Evolutionary conservation across 2,888 invertebrate species (phyloP), one percentile per base, ranked within the genome.

Genomic region (Gandaritis pyraliata): DNA sequence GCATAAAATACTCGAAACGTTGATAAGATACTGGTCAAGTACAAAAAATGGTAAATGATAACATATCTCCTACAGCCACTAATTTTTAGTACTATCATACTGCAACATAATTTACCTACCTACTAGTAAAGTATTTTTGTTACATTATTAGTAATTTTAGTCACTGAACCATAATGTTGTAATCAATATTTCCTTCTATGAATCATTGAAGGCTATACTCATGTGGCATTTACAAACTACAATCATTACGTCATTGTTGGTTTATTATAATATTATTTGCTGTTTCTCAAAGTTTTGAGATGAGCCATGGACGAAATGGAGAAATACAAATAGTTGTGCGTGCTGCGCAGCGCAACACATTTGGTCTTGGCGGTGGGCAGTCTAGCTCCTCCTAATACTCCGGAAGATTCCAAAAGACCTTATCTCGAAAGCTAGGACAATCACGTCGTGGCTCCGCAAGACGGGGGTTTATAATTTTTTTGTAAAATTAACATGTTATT

Each of bases 21-120:
- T 72, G 78, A 80, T 79, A 77, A 77, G 74, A 77, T 77, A 68
- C 54, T 65, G 68, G 57, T 48, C 62, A 60, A 69, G 61, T 68
- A 63, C 67, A 63, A 59, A 71, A 59, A 54, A 2, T 52, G 47
- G 61, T 58, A 61, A 56, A 58, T 71, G 76, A 77, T 78, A 74
- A 74, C 74, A 74, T 77, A 76, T 57, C 47, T 55, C 36, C 23
- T 33, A 49, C 61, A 61, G 50, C 58, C 65, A 68, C 65, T 66
- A 66, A 71, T 69, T 69, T 64, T 43, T 52, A 68, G 46, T 48
- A 38, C 56, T 62, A 62, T 66, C 66, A 56, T 53, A 33, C 41
- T 48, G 51, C 41, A 64, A 41, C 53, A 60, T 45, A 62, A 48
- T 55, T 49, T 61, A 47, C 16, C 29, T 60, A 58, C 55, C 33